Evolutionary conservation across 2,888 invertebrate species (phyloP).

Genomic region (Temnothorax rugatulus): DNA sequence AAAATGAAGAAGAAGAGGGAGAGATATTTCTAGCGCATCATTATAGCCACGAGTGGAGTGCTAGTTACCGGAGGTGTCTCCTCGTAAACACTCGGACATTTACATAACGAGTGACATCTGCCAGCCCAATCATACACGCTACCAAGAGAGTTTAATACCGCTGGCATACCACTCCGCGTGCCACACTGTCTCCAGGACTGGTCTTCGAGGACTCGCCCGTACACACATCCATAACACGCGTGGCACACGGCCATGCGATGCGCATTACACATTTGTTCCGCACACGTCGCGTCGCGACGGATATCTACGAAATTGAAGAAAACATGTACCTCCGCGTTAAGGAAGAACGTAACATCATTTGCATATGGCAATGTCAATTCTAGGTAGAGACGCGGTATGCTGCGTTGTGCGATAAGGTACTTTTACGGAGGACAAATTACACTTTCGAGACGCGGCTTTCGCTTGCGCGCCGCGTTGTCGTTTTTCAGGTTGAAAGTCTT

Average conservation of each 20-base stretch:
- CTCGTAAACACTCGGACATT: conserved; percentile 84
- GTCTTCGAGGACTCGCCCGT: conserved; percentile 53
- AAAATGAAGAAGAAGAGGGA: conserved; percentile 33
- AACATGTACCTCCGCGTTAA: conserved; percentile 11
- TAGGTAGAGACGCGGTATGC: neutral
- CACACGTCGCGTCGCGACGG: conserved; percentile 33
- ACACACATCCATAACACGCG: conserved; percentile 10
- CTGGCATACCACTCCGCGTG: conserved; percentile 65
- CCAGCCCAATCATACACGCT: conserved; percentile 82
- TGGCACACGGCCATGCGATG: neutral
- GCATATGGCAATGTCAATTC: conserved; percentile 23
- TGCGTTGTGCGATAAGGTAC: neutral
- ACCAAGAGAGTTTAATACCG: conserved; percentile 72
- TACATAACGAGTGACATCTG: conserved; percentile 86
- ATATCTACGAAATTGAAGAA: conserved; percentile 45
- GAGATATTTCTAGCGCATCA: conserved; percentile 75
- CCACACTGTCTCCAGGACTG: conserved; percentile 59
- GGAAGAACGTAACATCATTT: conserved; percentile 19
- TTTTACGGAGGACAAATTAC: conserved; percentile 5
- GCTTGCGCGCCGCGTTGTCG: neutral
- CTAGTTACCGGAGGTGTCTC: conserved; percentile 82
- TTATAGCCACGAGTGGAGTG: conserved; percentile 76
- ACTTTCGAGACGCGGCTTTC: neutral
- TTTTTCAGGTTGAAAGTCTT: neutral
- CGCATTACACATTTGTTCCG: conserved; percentile 24